phyloP scores from a whole-genome alignment of 1,140 invertebrate species.

The Mizuhopecten yessoensis region DNA sequence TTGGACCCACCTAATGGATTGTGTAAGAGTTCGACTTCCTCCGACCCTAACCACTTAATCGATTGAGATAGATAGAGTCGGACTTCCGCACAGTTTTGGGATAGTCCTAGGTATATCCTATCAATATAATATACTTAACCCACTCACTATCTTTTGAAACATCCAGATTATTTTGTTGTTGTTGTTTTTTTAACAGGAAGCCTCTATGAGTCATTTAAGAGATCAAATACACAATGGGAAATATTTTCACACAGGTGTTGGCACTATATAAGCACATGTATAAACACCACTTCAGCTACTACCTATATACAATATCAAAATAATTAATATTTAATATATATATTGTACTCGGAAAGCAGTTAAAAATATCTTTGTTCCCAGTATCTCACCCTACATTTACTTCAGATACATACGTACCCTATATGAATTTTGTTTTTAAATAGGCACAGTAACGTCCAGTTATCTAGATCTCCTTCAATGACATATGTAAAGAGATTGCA shows the following conservation, averaged over 20 bases:
- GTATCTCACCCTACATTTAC: too few species aligned
- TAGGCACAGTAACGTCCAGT: too few species aligned
- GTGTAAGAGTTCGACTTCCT: neutral
- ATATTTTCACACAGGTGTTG: neutral
- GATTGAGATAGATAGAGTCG: neutral
- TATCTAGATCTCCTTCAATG: too few species aligned
- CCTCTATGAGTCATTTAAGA: neutral
- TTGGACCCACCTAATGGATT: neutral
- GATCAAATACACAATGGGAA: neutral
- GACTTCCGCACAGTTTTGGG: neutral
- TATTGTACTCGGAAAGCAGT: too few species aligned
- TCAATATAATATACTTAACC: neutral
- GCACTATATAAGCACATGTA: neutral
- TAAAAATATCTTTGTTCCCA: too few species aligned
- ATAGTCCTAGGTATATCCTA: neutral
- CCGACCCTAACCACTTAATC: neutral
- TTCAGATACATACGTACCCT: too few species aligned
- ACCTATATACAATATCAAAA: too few species aligned
- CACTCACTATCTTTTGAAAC: neutral
- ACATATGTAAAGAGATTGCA: too few species aligned
- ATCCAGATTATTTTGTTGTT: neutral
- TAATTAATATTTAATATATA: too few species aligned
- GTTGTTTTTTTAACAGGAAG: slow-evolving; percentile 21
- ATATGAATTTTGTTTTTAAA: too few species aligned
- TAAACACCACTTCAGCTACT: too few species aligned